Conservation (phyloP, 2,888 invertebrate genomes). For the Cheilosia impressa region DNA sequence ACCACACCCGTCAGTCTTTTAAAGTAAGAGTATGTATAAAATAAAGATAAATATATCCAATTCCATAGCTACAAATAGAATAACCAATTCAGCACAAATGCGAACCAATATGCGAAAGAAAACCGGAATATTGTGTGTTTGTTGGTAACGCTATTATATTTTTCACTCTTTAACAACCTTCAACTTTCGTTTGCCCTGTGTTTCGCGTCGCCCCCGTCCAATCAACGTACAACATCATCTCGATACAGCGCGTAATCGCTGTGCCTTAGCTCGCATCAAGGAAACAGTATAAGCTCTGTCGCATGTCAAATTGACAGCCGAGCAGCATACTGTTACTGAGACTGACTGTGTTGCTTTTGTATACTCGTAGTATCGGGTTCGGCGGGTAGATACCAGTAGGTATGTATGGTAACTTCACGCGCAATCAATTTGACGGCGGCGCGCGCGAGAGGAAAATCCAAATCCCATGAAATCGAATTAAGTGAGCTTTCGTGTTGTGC, state of each 20-base stretch:
- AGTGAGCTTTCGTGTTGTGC: constrained; percentile 70
- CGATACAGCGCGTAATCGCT: constrained; percentile 56
- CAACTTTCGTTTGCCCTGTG: constrained; percentile 67
- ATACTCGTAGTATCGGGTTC: not conserved
- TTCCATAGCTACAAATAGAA: no score
- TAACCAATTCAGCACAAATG: constrained; percentile 3
- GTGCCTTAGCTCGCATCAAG: constrained; percentile 56
- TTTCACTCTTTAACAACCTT: constrained; percentile 71
- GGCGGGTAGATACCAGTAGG: no score
- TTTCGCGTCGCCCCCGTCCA: not conserved
- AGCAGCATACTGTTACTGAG: constrained; percentile 28
- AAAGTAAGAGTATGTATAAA: not conserved
- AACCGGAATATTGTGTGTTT: constrained; percentile 45
- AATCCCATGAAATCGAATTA: constrained; percentile 74
- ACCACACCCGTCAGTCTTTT: constrained; percentile 1
- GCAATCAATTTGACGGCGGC: constrained; percentile 62
- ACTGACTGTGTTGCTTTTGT: not conserved
- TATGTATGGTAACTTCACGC: constrained; percentile 50
- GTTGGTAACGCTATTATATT: constrained; percentile 18
- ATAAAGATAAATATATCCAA: not conserved
- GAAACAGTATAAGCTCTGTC: constrained; percentile 60
- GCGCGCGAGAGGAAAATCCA: constrained; percentile 28
- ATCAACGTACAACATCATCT: constrained; percentile 39
- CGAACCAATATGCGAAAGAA: constrained; percentile 17
- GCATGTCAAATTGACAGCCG: constrained; percentile 69